phyloP scores from a whole-genome alignment of 2,797 vertebrate genomes.

The Chelonia mydas region DNA sequence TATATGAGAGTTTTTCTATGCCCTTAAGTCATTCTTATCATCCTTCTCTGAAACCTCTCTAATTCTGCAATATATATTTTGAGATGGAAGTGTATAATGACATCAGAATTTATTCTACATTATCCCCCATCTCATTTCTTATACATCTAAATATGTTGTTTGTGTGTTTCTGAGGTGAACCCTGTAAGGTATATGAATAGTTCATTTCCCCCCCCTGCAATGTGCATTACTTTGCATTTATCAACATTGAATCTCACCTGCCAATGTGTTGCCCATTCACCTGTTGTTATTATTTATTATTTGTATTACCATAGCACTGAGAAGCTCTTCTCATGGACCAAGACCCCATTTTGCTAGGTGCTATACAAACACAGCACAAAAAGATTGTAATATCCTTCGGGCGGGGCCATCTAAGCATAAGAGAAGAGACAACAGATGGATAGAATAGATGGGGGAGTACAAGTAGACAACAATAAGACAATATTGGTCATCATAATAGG shows the following conservation, averaged over 20 bases:
- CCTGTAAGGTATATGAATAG: not conserved
- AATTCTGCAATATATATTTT: not conserved
- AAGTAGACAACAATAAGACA: too few relatives aligned
- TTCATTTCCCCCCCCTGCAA: not conserved
- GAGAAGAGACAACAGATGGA: too few relatives aligned
- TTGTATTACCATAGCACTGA: too few relatives aligned
- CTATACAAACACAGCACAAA: too few relatives aligned
- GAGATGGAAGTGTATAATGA: not conserved
- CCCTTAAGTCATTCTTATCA: conserved; percentile 56
- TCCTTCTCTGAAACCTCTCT: not conserved
- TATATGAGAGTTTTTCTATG: conserved; percentile 36
- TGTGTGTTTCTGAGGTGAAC: not conserved
- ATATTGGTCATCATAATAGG: too few relatives aligned
- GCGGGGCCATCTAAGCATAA: too few relatives aligned
- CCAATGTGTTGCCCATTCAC: not conserved
- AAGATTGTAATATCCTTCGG: too few relatives aligned
- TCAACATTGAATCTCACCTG: not conserved
- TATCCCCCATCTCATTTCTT: not conserved
- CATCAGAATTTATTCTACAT: conserved; percentile 36
- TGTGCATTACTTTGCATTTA: not conserved
- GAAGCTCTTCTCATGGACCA: too few relatives aligned
- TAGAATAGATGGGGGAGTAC: too few relatives aligned
- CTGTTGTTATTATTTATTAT: not conserved
- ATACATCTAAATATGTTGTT: not conserved
- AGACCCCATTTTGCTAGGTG: too few relatives aligned